Base-by-base conservation (phyloP, 1,140 invertebrate genomes). In the Tetragonula clypearis region DNA sequence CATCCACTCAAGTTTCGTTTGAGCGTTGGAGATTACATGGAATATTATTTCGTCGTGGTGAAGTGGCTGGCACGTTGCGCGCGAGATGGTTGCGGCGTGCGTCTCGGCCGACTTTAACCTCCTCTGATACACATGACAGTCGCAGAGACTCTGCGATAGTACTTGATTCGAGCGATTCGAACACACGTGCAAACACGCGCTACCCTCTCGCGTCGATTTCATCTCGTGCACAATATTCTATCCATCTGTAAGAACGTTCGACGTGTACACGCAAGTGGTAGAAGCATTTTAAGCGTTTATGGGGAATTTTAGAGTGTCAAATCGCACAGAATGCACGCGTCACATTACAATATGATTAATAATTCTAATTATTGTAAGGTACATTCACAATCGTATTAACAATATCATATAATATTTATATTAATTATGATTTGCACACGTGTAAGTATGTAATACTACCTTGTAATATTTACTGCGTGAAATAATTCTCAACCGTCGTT, bases 1-100 rank as follows among this genome's bases (percentile, higher is more conserved):
- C 91, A 92, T 92, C 91, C 89, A 92, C 90, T 92, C 89, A 85
- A 80, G 86, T 90, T 92, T 92, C 91, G 91, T 92, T 92, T 92
- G 90, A 92, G 86, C 88, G 82, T 79, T 84, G 87, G 89, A 92
- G 90, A 92, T 92, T 92, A 90, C 90, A 90, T 80, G 84, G 88
- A 91, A 92, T 92, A 92, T 91, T 92, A 92, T 92, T 92, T 92
- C 84, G 87, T 81, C 74, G 30, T 30, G 84, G 66, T 72, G 86
- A 82, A 84, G 66, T 84, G 79, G 79, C 84, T 79, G 71, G 62
- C 30, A 58, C 23, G 82, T n/a, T 68, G 62, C 58, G 58, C 58
- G 35, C 49, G 81, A 68, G 80, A 89, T 71, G 58, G 73, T 77
- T 78, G 62, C 77, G 75, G 76, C 69, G 75, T 66, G 41, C 69